Evolutionary conservation across 2,888 invertebrate species (phyloP), one percentile per base, ranked within the genome.

Genomic region (Theodoxus fluviatilis): DNA sequence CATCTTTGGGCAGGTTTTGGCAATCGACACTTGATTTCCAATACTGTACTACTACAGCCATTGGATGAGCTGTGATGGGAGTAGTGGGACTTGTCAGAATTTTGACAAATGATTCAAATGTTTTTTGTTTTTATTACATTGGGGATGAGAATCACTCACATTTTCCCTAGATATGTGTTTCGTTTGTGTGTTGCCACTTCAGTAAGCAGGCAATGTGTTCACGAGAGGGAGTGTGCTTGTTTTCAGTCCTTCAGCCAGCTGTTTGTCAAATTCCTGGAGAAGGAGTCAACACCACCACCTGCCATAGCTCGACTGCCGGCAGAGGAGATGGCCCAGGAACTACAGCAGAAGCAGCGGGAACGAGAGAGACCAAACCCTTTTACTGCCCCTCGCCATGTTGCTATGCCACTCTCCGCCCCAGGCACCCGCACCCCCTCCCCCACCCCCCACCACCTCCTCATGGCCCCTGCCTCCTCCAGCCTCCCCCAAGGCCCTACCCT

Each of bases 221-320:
- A 61, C 47, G 66, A n/a, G n/a, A n/a, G n/a, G n/a, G n/a, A n/a
- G 71, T 75, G 68, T 74, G 64, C 71, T 75, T 73, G 35, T 37
- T 80, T 86, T 28, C 84, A 89, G 88, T 92, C 92, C 0, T 87
- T 93, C 73, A 91, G 93, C 0, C 91, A 91, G 81, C 92, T 93
- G 71, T 93, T 93, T 86, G 91, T 93, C 15, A 89, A 90, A 78
- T 96, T 95, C 88, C 88, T 96, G 76, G 94, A 96, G 86, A 91
- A 90, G 74, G 95, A 95, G 87, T 94, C 94, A 0, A 90, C 90
- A 71, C 94, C 94, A 0, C 81, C 82, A 47, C 82, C 80, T 7
- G 81, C 84, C 33, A 76, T 82, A 9, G 74, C 83, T 31, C 81
- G 81, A 57, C 81, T 88, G 15, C 87, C 88, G 1, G 85, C 85